Evolutionary conservation across 2,797 vertebrate genomes (phyloP).

Genomic region (Lacerta viridis): DNA sequence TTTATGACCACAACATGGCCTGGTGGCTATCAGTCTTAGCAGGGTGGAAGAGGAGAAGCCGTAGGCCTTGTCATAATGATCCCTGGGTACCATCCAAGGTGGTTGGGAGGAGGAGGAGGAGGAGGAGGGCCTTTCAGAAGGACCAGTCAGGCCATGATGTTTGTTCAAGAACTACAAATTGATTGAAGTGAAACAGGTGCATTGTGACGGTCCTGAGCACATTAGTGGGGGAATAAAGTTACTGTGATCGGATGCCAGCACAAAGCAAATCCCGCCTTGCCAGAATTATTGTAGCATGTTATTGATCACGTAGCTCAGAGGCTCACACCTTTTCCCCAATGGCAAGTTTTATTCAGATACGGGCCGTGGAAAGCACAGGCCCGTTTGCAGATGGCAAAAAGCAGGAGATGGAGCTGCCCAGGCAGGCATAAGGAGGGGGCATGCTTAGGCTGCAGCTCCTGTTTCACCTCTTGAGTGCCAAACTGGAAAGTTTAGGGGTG

Average conservation of each 20-base stretch:
- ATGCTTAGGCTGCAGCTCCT: neutral
- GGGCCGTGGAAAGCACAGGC: conserved; percentile 35
- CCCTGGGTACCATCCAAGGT: conserved; percentile 40
- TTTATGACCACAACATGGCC: neutral
- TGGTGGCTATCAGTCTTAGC: too few relatives aligned
- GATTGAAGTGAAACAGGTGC: conserved; percentile 69
- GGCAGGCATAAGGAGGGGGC: neutral
- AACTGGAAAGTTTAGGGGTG: neutral
- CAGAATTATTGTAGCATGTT: conserved; percentile 64
- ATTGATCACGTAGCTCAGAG: conserved; percentile 59
- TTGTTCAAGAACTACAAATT: conserved; percentile 70
- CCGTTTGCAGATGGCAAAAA: neutral
- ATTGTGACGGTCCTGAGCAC: conserved; percentile 14
- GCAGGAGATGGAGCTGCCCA: neutral
- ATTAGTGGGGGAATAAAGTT: conserved; percentile 65
- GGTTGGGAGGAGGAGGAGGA: conserved; percentile 22
- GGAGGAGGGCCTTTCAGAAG: conserved; percentile 38
- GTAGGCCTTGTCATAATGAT: conserved; percentile 38
- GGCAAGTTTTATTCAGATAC: conserved; percentile 63
- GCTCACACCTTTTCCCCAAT: conserved; percentile 58
- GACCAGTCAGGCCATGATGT: conserved; percentile 54
- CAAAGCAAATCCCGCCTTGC: conserved; percentile 69
- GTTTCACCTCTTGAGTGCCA: neutral
- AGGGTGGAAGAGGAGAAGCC: conserved; percentile 10
- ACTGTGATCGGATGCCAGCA: conserved; percentile 54